Evolutionary conservation across 2,888 invertebrate species (phyloP).

Genomic region (Acanthosepion esculentum): DNA sequence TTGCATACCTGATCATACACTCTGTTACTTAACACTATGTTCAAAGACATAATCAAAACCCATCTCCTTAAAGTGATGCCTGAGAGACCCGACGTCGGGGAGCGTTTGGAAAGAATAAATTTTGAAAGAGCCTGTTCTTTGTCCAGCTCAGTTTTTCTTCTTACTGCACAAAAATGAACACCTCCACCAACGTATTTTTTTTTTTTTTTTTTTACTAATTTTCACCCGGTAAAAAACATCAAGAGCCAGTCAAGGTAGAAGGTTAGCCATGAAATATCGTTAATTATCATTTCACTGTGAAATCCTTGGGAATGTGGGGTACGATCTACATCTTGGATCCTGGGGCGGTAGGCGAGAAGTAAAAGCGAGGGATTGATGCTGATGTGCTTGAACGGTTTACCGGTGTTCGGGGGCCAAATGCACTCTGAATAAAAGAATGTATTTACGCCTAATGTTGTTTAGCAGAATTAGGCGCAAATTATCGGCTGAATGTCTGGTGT

Average conservation of each 20-base stretch:
- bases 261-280: background rate
- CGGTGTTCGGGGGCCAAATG: background rate
- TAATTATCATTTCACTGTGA: background rate
- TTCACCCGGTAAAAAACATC: too few relatives aligned
- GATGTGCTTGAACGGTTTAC: background rate
- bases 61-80: too few relatives aligned
- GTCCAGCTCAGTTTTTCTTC: background rate
- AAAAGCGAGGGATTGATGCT: background rate
- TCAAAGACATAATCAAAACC: too few relatives aligned
- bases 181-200: background rate
- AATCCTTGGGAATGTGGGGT: background rate
- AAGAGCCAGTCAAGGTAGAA: too few relatives aligned
- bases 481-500: background rate
- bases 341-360: too few relatives aligned
- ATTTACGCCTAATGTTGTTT: background rate
- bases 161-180: background rate
- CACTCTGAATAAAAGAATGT: background rate
- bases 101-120: too few relatives aligned
- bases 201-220: too few relatives aligned
- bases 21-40: too few relatives aligned
- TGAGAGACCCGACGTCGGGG: too few relatives aligned
- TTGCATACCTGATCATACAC: too few relatives aligned
- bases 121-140: background rate
- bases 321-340: background rate
- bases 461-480: background rate